Percentiles rank a stretch among this genome's conserved stretches.
Evolutionary conservation across 2,113 vertebrate species (phyloP).

Genomic region (Tylochromis polylepis): DNA sequence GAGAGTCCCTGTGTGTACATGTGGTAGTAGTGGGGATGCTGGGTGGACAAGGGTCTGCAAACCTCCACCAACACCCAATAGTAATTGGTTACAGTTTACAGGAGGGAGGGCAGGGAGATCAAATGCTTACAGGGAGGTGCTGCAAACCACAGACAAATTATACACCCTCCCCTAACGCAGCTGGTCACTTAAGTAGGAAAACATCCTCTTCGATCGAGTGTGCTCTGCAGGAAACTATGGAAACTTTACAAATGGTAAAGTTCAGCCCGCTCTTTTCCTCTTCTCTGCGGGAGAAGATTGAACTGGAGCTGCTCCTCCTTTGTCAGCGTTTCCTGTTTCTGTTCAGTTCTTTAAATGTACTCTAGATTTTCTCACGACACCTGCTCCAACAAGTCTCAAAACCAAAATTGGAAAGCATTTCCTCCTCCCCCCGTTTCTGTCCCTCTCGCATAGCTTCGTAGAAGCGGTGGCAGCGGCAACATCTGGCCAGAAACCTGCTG

Average conservation of each 20-base stretch:
- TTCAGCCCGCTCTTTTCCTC: neutral
- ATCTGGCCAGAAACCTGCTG: slow-evolving; percentile 41
- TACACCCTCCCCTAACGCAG: slow-evolving; percentile 19
- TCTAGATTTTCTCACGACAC: slow-evolving; percentile 4
- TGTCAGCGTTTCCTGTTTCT: neutral
- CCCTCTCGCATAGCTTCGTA: neutral
- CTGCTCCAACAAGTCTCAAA: slow-evolving; percentile 26
- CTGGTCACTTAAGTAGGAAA: slow-evolving; percentile 14
- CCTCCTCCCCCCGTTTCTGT: neutral
- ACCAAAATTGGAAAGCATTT: neutral
- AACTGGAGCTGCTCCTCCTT: neutral
- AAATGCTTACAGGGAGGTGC: slow-evolving; percentile 38
- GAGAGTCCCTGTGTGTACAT: neutral
- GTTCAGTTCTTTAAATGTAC: neutral
- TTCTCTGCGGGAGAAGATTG: neutral
- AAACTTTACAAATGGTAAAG: neutral
- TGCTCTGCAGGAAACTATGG: slow-evolving; percentile 11
- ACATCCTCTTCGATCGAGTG: slow-evolving; percentile 25
- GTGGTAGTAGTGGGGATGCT: neutral
- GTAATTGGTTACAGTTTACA: slow-evolving; percentile 7
- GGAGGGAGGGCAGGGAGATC: neutral
- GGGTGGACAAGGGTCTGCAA: neutral
- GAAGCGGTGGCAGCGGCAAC: neutral
- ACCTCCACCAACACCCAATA: neutral
- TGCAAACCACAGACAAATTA: slow-evolving; percentile 43